phyloP scores from a whole-genome alignment of 2,113 vertebrate genomes.

The Tapirus terrestris region DNA sequence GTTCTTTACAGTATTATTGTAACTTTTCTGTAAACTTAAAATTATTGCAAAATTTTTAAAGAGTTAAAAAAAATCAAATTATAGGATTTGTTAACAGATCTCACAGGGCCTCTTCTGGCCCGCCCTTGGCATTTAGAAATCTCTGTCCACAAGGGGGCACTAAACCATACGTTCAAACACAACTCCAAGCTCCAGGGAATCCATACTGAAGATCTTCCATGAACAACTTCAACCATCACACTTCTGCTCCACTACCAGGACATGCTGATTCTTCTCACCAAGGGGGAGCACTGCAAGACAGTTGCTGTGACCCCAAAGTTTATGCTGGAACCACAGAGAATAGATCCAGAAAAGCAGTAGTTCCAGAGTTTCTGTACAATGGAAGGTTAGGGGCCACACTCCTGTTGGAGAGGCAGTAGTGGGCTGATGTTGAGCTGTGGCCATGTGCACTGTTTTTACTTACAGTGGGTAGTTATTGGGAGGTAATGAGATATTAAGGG shows the following conservation, averaged over 20 bases:
- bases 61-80: not conserved
- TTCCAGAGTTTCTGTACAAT: not conserved
- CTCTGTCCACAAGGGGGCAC: not conserved
- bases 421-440: not conserved
- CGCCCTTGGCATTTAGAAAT: not conserved
- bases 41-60: not conserved
- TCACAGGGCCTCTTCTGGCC: not conserved
- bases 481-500: not conserved
- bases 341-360: not conserved
- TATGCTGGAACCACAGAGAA: not conserved
- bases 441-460: not conserved
- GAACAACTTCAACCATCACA: not conserved
- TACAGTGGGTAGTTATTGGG: not conserved
- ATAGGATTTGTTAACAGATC: not conserved
- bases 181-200: not conserved
- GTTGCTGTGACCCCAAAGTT: not conserved
- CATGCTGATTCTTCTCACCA: not conserved
- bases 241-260: fast-evolving
- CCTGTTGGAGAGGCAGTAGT: not conserved
- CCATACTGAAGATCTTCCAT: not conserved
- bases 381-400: too few relatives aligned
- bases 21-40: not conserved
- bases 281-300: not conserved
- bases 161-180: not conserved
- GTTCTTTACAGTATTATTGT: not conserved